Evolutionary conservation across 2,113 vertebrate species (phyloP).

Genomic region (Rhinolophus sinicus): DNA sequence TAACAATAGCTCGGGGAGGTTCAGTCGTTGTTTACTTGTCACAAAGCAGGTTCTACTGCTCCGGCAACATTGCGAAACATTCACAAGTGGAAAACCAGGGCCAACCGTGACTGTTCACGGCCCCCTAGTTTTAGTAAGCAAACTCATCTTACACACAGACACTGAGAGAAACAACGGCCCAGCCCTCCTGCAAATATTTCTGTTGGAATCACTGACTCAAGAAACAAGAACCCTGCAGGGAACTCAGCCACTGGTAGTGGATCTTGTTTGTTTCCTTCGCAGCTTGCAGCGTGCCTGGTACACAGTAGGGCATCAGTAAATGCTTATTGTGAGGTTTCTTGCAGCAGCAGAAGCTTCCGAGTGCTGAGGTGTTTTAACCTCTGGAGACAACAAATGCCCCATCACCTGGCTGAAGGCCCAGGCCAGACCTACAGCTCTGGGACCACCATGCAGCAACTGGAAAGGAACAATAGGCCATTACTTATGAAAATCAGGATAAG

Average conservation of each 20-base stretch:
- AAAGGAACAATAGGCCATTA: conserved; percentile 9
- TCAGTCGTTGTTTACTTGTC: background rate
- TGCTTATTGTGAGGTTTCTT: conserved; percentile 33
- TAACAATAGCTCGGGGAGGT: conserved; percentile 30
- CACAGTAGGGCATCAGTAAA: conserved; percentile 7
- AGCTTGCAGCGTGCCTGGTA: background rate
- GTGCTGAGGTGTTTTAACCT: background rate
- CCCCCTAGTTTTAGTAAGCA: background rate
- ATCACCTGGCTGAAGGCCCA: background rate
- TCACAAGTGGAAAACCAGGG: background rate
- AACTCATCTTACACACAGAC: background rate
- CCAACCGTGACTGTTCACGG: background rate
- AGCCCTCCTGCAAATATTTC: background rate
- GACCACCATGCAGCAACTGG: background rate
- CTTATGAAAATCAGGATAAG: background rate
- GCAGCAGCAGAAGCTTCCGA: conserved; percentile 37
- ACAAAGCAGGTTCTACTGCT: conserved; percentile 25
- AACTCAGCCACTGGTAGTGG: background rate
- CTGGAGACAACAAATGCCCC: background rate
- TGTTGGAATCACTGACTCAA: background rate
- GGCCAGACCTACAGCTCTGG: background rate
- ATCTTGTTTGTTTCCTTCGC: background rate
- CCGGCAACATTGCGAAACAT: background rate
- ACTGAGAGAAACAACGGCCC: background rate
- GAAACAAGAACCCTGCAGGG: background rate